Evolutionary conservation across 2,888 invertebrate genomes (phyloP).

Genomic region (Noctuana brunneofusca): DNA sequence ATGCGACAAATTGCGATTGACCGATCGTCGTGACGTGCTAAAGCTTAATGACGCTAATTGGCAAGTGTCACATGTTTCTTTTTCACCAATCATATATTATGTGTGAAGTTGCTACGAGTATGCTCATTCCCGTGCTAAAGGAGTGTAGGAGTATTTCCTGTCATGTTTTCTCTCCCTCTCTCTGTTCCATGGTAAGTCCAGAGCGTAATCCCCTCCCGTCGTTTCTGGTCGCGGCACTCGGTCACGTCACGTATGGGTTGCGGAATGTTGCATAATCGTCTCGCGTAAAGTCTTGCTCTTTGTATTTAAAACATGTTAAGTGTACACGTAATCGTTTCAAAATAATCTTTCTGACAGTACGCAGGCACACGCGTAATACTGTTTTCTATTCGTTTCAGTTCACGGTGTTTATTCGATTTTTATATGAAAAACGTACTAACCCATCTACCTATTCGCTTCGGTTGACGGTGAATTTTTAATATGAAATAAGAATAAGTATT

Average conservation of each 20-base stretch:
- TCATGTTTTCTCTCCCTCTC: not conserved
- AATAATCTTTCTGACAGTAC: constrained; percentile 49
- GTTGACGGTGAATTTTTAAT: not conserved
- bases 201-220: constrained; percentile 44
- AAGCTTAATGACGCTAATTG: too few species aligned
- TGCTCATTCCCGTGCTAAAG: too few species aligned
- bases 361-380: constrained; percentile 37
- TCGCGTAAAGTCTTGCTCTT: constrained; percentile 62
- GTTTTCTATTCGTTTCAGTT: constrained; percentile 18
- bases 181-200: constrained; percentile 18
- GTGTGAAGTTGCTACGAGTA: too few species aligned
- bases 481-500: too few species aligned
- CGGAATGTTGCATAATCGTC: constrained; percentile 59
- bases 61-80: too few species aligned
- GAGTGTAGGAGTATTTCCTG: not conserved
- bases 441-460: not conserved
- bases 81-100: too few species aligned
- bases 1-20: too few species aligned
- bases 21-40: too few species aligned
- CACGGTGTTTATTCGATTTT: constrained; percentile 12
- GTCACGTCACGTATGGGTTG: constrained; percentile 56
- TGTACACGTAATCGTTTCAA: constrained; percentile 59
- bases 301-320: constrained; percentile 69
- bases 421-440: constrained; percentile 4
- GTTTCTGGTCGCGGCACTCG: constrained; percentile 39